Conservation (phyloP, 2,888 invertebrate genomes). For the Lochmaea crataegi region DNA sequence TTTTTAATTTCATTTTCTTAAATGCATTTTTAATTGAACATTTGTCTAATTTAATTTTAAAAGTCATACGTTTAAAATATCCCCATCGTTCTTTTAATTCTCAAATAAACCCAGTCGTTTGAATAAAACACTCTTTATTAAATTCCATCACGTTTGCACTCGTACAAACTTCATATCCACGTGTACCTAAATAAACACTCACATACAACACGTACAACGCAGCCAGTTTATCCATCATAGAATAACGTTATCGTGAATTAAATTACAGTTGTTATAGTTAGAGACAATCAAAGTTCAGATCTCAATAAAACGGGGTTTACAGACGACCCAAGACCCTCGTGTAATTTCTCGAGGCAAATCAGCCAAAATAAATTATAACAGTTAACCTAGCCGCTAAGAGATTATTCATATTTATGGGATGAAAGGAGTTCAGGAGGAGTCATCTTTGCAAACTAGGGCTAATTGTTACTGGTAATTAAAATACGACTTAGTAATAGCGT, state of each 20-base stretch:
- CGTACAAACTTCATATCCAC: neutral
- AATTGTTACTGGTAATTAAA: too few relatives aligned
- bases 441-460: too few relatives aligned
- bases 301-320: neutral
- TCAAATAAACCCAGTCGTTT: too few relatives aligned
- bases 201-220: neutral
- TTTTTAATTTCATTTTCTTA: too few relatives aligned
- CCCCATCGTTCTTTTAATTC: too few relatives aligned
- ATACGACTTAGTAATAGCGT: too few relatives aligned
- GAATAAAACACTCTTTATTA: too few relatives aligned
- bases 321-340: neutral
- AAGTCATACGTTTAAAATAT: too few relatives aligned
- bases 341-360: neutral
- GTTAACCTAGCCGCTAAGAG: neutral
- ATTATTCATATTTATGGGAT: neutral
- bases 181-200: neutral
- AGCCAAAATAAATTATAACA: neutral
- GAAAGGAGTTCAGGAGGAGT: too few relatives aligned
- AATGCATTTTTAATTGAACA: too few relatives aligned
- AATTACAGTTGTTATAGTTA: slow-evolving; percentile 1
- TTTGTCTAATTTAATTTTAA: too few relatives aligned
- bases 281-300: neutral
- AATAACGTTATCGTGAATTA: neutral
- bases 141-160: neutral
- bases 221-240: neutral